Conservation (phyloP, 2,888 invertebrate genomes). For the Drosophila lutescens region DNA sequence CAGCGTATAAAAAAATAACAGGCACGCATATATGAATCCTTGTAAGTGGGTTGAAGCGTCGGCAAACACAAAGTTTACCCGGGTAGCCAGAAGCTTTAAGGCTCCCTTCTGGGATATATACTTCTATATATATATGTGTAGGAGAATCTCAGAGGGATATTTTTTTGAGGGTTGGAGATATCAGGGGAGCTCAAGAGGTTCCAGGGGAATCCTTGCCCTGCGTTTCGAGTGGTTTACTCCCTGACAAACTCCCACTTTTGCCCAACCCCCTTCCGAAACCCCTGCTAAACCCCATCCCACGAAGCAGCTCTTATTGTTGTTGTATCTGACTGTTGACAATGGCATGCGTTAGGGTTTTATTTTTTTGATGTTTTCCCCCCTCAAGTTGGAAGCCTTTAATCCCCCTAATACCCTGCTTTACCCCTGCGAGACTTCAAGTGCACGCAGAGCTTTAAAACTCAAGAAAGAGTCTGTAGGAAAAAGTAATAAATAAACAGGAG, state of each 20-base stretch:
- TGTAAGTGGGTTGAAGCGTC: constrained; percentile 26
- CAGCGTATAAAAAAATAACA: constrained; percentile 10
- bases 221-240: constrained; percentile 25
- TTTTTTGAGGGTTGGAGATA: background rate
- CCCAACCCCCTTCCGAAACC: background rate
- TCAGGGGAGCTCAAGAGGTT: constrained; percentile 14
- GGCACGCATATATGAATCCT: constrained; percentile 15
- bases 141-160: background rate
- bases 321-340: constrained; percentile 45
- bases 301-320: constrained; percentile 2
- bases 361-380: constrained; percentile 39
- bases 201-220: constrained; percentile 22
- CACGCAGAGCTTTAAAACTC: constrained; percentile 36
- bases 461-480: constrained; percentile 2
- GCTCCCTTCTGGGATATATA: background rate
- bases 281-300: background rate
- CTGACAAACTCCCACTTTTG: constrained; percentile 10
- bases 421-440: constrained; percentile 15
- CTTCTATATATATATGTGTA: background rate
- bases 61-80: constrained; percentile 29
- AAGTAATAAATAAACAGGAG: background rate
- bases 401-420: constrained; percentile 8
- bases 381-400: constrained; percentile 30
- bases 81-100: constrained; percentile 12
- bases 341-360: constrained; percentile 42